Evolutionary conservation across 2,888 invertebrate genomes (phyloP).

Genomic region (Biston betularia): DNA sequence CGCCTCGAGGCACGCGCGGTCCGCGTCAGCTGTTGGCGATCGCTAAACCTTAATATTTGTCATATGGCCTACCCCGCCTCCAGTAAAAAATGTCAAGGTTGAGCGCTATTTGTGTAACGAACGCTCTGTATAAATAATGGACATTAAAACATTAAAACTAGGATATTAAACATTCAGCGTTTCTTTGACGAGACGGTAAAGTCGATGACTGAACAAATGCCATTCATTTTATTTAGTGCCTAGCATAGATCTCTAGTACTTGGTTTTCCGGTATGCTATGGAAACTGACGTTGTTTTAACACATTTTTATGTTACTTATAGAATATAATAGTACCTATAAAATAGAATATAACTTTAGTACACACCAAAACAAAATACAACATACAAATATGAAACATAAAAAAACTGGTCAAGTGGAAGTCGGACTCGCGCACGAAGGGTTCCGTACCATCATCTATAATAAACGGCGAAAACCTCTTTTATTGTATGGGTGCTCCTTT

Average conservation of each 20-base stretch:
- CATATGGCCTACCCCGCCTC: conserved; percentile 62
- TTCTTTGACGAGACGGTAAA: conserved; percentile 25
- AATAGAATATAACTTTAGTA: no score
- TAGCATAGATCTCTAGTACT: no score
- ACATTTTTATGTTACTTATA: no score
- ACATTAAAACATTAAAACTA: conserved; percentile 50
- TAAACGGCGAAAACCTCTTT: no score
- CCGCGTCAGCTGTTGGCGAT: conserved; percentile 77
- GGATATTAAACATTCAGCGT: conserved; percentile 49
- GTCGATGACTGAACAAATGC: conserved; percentile 35
- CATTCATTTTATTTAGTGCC: conserved; percentile 5
- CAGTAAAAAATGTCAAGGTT: conserved; percentile 58
- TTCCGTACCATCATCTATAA: no score
- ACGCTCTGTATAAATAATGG: conserved; percentile 52
- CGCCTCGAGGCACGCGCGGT: conserved; percentile 66
- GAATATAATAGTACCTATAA: no score
- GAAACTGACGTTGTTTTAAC: no score
- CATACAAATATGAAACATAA: no score
- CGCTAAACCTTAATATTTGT: conserved; percentile 79
- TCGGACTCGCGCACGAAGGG: no score
- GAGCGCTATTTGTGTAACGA: conserved; percentile 47
- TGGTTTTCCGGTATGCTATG: neutral
- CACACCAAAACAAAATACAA: no score
- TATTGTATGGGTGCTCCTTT: no score
- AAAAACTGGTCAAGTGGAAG: no score